Evolutionary conservation across 1,140 invertebrate genomes (phyloP).

Genomic region (Reticulitermes speratus): DNA sequence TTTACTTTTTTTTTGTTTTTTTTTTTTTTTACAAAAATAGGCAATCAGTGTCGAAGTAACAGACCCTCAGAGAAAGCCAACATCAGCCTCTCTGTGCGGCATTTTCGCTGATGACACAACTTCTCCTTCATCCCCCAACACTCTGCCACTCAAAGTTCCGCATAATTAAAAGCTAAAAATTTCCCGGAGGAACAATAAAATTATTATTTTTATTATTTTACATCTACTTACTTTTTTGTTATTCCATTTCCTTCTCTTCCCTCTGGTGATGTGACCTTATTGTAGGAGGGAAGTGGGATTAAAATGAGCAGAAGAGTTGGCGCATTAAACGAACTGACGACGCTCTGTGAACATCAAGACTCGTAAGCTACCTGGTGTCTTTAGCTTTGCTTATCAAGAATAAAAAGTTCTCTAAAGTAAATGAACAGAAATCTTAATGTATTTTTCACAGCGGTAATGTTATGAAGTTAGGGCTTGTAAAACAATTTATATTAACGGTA

Average conservation of each 20-base stretch:
- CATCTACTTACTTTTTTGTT: not conserved
- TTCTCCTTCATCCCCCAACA: no score
- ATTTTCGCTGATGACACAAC: not conserved
- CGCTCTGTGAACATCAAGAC: not conserved
- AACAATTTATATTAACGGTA: no score
- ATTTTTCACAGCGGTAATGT: no score
- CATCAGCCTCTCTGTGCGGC: not conserved
- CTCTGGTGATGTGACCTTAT: not conserved
- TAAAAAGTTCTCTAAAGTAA: not conserved
- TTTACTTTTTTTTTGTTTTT: no score
- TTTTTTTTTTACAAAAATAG: no score
- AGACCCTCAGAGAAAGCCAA: not conserved
- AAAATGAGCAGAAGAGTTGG: not conserved
- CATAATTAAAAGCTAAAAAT: conserved; percentile 5
- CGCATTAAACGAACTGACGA: not conserved
- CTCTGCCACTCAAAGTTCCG: not conserved
- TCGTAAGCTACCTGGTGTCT: not conserved
- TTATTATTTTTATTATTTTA: not conserved
- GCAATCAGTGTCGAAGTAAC: no score
- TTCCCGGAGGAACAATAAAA: conserved; percentile 21
- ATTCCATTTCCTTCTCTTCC: not conserved
- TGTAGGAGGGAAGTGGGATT: not conserved
- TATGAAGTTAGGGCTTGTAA: no score
- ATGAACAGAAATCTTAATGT: no score
- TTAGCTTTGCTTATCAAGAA: not conserved